A percentile compares a stretch with the other conserved stretches of the same genome.
Conservation (phyloP, 2,113 vertebrate species). For the Odontophorus gujanensis region DNA sequence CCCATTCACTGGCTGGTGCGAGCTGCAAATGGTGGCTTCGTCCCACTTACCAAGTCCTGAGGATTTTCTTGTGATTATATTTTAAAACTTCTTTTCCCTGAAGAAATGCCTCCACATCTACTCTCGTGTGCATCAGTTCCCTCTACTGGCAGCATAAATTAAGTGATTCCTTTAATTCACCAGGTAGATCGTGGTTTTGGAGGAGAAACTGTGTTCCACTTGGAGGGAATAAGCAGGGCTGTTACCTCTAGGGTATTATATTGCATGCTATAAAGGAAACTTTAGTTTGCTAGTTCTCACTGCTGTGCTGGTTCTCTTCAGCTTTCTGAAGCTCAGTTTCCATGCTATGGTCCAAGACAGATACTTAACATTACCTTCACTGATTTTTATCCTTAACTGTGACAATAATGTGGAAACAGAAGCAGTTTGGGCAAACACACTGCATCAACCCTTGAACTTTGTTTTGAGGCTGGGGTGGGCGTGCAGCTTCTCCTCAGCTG, state of each 20-base stretch:
- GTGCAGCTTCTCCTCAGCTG: neutral
- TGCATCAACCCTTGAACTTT: neutral
- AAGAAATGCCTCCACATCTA: constrained; percentile 19
- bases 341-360: neutral
- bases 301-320: neutral
- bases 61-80: neutral
- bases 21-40: neutral
- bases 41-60: neutral
- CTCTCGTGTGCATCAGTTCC: constrained; percentile 65
- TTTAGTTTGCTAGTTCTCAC: neutral
- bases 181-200: neutral
- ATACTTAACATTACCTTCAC: neutral
- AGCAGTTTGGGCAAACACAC: neutral
- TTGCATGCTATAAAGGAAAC: rapidly evolving
- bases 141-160: constrained; percentile 68
- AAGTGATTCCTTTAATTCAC: constrained; percentile 52
- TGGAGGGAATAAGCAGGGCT: neutral
- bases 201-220: neutral
- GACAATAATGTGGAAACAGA: neutral
- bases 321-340: neutral
- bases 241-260: rapidly evolving
- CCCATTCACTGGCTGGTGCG: neutral
- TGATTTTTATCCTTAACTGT: neutral
- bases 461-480: neutral
- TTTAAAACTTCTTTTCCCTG: neutral